These are phyloP conservation scores for Perizoma affinitatum DNA, from an alignment of 2,888 invertebrate species.

Conservation along the genomic window DNA sequence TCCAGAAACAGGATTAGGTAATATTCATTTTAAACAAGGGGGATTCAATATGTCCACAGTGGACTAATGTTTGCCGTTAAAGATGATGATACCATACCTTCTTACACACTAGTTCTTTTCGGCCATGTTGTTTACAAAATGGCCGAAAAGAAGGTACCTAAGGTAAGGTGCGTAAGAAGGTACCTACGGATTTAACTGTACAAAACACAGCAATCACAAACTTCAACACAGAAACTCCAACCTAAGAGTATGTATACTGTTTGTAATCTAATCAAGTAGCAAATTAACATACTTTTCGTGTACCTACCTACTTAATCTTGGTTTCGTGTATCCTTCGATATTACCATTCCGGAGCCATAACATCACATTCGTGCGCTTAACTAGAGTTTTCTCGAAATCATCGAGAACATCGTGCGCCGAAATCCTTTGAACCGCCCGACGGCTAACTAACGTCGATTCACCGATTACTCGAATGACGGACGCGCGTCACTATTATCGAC, in stretches of 20 bases:
- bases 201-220: too few relatives aligned
- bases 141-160: too few relatives aligned
- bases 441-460: slow-evolving; percentile 67
- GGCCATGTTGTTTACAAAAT: too few relatives aligned
- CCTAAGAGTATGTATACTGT: too few relatives aligned
- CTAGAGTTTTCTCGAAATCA: slow-evolving; percentile 73
- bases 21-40: background rate
- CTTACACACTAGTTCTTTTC: too few relatives aligned
- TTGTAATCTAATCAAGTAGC: slow-evolving; percentile 18
- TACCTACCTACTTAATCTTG: slow-evolving; percentile 14
- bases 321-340: slow-evolving; percentile 18
- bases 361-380: slow-evolving; percentile 70
- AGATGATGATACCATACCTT: too few relatives aligned
- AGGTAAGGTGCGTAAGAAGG: too few relatives aligned
- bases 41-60: too few relatives aligned
- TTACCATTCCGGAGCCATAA: slow-evolving; percentile 36
- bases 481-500: slow-evolving; percentile 48
- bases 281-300: slow-evolving; percentile 24
- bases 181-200: too few relatives aligned
- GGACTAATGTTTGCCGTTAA: too few relatives aligned
- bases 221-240: too few relatives aligned
- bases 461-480: slow-evolving; percentile 38
- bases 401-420: slow-evolving; percentile 74
- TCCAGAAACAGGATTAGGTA: background rate
- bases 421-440: slow-evolving; percentile 74